These are phyloP conservation scores for Orthonyx spaldingii DNA, from an alignment of 2,113 vertebrate species.

Conservation along the genomic window DNA sequence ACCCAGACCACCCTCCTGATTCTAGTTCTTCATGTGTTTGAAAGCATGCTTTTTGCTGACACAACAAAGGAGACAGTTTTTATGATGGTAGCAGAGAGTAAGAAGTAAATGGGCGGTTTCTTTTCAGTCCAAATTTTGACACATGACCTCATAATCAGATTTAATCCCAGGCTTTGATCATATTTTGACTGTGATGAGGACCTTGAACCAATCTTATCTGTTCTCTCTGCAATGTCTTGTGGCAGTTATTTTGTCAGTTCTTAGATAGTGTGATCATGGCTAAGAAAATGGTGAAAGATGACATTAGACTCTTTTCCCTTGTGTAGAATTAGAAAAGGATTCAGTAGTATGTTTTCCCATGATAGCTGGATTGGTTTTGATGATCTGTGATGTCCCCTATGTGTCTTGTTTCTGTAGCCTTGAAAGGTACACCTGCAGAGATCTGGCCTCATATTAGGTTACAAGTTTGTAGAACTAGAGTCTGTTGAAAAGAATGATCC, in stretches of 20 bases:
- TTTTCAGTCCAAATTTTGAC: not conserved
- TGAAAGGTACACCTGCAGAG: not conserved
- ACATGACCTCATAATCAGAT: not conserved
- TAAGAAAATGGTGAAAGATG: not conserved
- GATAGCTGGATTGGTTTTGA: not conserved
- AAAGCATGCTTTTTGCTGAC: not conserved
- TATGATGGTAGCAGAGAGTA: fast-evolving
- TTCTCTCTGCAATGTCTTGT: not conserved
- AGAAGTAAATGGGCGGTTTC: not conserved
- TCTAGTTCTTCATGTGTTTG: not conserved
- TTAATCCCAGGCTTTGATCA: not conserved
- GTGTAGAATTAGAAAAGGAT: not conserved
- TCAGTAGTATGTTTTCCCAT: not conserved
- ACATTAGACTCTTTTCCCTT: not conserved
- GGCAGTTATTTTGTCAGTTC: not conserved
- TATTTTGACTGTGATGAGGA: not conserved
- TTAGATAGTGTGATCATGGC: not conserved
- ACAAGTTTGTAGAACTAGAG: not conserved
- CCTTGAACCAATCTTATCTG: not conserved
- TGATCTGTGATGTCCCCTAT: not conserved
- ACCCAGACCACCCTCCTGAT: not conserved
- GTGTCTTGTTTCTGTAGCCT: not conserved
- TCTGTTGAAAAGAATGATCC: not conserved
- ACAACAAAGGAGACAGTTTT: not conserved
- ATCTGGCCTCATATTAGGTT: not conserved